Base-by-base conservation (phyloP, 2,797 vertebrate genomes). In the Megaceryle alcyon region DNA sequence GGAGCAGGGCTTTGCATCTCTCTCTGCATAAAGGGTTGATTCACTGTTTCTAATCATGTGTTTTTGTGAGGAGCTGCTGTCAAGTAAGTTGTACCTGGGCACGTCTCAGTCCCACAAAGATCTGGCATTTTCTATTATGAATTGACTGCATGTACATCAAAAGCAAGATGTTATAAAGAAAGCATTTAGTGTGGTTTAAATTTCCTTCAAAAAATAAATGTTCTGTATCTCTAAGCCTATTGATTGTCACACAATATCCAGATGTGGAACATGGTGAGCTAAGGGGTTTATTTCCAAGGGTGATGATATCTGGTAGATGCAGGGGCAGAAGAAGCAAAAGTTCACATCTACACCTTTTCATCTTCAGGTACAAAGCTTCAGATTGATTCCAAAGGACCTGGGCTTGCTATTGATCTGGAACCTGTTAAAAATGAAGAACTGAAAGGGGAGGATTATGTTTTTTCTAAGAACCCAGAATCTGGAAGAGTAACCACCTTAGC, bases 371-470 rank as follows among this genome's bases (percentile, higher is more conserved):
- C 82, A 69, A 71, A 92, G 61, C 77, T 95, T 61, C 46, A 29
- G 17, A 21, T n/a, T 53, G 92, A 90, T n/a, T 83, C 81, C 20
- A 63, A 94, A 81, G 89, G 91, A 64, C 49, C 65, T 49, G 77
- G 61, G 9, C n/a, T 96, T 69, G 75, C 91, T n/a, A 81, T 86
- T 79, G 97, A 97, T 82, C 86, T 92, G 37, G 69, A 91, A 64
- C 75, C 31, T 75, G 3, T 26, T 75, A 94, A 94, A 82, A 95
- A 91, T 86, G 90, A 96, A 69, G 90, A 92, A 2, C 61, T 48
- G 6, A 81, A 94, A 83, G 29, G 57, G 9, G 79, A 95, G 39
- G 89, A 79, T 33, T 57, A 23, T n/a, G 25, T 28, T 49, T 80
- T 84, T 83, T 56, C 86, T 57, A 94, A 78, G 86, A 92, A 16